phyloP scores from a whole-genome alignment of 92 coral and sea anemone genomes.

The Epizoanthus ramosus region DNA sequence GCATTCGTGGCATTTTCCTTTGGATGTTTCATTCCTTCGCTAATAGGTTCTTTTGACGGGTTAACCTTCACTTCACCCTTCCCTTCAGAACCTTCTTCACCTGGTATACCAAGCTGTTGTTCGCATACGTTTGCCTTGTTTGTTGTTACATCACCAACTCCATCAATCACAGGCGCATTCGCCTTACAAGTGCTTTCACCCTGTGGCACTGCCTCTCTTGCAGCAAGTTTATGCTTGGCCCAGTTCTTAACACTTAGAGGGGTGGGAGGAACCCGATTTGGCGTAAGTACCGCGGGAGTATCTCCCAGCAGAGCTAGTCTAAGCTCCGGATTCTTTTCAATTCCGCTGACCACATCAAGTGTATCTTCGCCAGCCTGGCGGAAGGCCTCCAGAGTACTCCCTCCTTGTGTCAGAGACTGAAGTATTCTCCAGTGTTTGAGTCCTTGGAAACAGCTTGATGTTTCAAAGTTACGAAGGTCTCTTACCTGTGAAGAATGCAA shows the following conservation, averaged over 20 bases:
- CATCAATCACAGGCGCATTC: not conserved
- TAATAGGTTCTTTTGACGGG: not conserved
- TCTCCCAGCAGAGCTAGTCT: conserved; percentile 87
- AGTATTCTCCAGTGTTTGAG: conserved; percentile 74
- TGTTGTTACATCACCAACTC: not conserved
- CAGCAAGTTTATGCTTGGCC: conserved; percentile 58
- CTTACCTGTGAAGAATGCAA: conserved; percentile 51
- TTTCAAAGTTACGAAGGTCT: conserved; percentile 67
- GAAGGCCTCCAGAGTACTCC: conserved; percentile 48
- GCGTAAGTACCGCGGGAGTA: conserved; percentile 63
- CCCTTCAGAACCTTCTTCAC: not conserved
- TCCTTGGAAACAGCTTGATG: conserved; percentile 68
- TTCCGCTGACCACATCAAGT: conserved; percentile 47
- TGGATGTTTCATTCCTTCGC: not conserved
- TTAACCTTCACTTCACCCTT: not conserved
- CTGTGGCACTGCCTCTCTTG: not conserved
- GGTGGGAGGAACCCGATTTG: conserved; percentile 75
- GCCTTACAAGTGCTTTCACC: not conserved
- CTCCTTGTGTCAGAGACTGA: conserved; percentile 57
- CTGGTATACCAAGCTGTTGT: not conserved
- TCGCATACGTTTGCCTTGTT: not conserved
- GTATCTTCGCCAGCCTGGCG: conserved; percentile 56
- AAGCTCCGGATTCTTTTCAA: conserved; percentile 66
- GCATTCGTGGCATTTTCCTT: no score
- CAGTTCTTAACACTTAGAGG: conserved; percentile 66